Conservation (phyloP, 2,113 vertebrate species). For the Rhineura floridana region DNA sequence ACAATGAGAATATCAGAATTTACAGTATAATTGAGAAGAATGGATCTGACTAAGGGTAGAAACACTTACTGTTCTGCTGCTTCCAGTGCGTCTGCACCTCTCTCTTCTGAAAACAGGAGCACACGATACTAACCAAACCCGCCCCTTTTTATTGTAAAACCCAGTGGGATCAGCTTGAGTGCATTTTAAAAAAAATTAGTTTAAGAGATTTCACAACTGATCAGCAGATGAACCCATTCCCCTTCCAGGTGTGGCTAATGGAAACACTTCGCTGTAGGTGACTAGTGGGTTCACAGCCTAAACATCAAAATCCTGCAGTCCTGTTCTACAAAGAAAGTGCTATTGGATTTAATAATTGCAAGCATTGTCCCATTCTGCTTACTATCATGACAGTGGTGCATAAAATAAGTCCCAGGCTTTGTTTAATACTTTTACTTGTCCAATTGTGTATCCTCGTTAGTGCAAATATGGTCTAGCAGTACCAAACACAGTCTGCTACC, state of each 20-base stretch:
- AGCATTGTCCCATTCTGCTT: neutral
- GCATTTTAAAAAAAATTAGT: too few relatives aligned
- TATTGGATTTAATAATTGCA: neutral
- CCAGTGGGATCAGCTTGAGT: too few relatives aligned
- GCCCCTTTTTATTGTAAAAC: too few relatives aligned
- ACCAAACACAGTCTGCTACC: neutral
- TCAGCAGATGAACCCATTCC: too few relatives aligned
- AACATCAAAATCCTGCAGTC: neutral
- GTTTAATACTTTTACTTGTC: neutral
- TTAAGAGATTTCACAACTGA: too few relatives aligned
- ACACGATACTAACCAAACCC: too few relatives aligned
- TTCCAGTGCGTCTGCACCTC: too few relatives aligned
- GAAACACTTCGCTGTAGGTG: too few relatives aligned
- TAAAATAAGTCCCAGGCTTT: neutral
- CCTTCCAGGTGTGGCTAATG: too few relatives aligned
- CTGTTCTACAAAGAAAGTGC: neutral
- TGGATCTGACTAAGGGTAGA: neutral
- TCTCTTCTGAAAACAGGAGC: too few relatives aligned
- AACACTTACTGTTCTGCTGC: too few relatives aligned
- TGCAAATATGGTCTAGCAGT: neutral
- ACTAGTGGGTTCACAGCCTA: too few relatives aligned
- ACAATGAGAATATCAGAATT: neutral
- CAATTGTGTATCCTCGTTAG: neutral
- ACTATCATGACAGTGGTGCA: neutral
- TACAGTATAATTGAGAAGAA: conserved; percentile 2